These are phyloP conservation scores for Leptodirus hochenwartii DNA, from an alignment of 2,888 invertebrate genomes.

Conservation along the genomic window DNA sequence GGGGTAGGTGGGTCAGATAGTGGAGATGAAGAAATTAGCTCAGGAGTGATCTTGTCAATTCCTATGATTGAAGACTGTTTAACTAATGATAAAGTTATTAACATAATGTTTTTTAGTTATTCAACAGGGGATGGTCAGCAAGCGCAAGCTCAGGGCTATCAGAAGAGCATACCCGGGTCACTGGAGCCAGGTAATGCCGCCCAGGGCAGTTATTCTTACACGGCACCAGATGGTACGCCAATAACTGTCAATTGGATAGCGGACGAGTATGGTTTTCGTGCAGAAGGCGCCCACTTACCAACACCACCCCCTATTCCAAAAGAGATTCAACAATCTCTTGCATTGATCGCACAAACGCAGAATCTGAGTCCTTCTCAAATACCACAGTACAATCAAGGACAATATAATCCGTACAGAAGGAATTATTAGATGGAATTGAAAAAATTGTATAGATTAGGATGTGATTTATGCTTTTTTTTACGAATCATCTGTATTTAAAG, in stretches of 20 bases:
- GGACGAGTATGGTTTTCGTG: constrained; percentile 63
- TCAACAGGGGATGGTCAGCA: constrained; percentile 61
- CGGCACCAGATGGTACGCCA: constrained; percentile 55
- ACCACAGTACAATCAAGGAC: constrained; percentile 6
- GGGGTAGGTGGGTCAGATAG: too few relatives aligned
- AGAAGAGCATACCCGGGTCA: constrained; percentile 51
- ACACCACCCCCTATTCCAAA: constrained; percentile 57
- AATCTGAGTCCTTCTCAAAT: constrained; percentile 9
- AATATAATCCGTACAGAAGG: constrained; percentile 22
- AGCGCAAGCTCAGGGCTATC: constrained; percentile 57
- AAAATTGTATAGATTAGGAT: too few relatives aligned
- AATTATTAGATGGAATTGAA: too few relatives aligned
- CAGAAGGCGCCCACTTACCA: constrained; percentile 58
- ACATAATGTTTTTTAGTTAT: constrained; percentile 32
- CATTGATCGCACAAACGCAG: constrained; percentile 18
- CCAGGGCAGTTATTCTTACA: constrained; percentile 58
- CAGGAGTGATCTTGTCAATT: background rate
- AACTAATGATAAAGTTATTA: background rate
- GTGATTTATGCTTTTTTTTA: too few relatives aligned
- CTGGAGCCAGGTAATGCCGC: constrained; percentile 54
- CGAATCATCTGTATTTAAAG: too few relatives aligned
- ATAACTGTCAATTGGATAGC: constrained; percentile 53
- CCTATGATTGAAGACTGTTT: constrained; percentile 1
- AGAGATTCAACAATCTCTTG: constrained; percentile 41
- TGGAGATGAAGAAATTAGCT: too few relatives aligned